Evolutionary conservation across 2,888 invertebrate genomes (phyloP).

Genomic region (Acleris emargana): DNA sequence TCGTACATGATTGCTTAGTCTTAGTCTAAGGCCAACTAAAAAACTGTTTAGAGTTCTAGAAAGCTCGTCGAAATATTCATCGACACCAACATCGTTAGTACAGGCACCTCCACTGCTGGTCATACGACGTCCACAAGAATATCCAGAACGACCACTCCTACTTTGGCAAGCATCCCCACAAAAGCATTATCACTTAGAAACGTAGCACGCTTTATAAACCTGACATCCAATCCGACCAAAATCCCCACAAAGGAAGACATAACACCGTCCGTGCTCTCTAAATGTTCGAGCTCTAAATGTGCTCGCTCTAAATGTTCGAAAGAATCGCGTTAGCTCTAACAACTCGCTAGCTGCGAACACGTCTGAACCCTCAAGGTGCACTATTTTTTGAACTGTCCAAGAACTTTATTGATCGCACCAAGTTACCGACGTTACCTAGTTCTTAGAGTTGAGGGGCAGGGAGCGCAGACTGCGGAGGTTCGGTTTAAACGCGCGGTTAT

Average conservation of each 20-base stretch:
- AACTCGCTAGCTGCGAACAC: slow-evolving; percentile 25
- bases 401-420: slow-evolving; percentile 36
- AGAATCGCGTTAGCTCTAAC: slow-evolving; percentile 32
- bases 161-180: no score
- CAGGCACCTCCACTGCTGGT: no score
- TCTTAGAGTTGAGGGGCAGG: slow-evolving; percentile 24
- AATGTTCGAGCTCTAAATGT: slow-evolving; percentile 5
- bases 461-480: not conserved
- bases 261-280: slow-evolving; percentile 1
- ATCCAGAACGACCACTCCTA: no score
- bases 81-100: no score
- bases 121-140: no score
- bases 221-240: not conserved
- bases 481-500: slow-evolving; percentile 8
- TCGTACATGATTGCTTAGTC: no score
- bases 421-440: slow-evolving; percentile 37
- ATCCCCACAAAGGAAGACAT: not conserved
- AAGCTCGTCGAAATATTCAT: no score
- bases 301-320: slow-evolving; percentile 19
- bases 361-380: slow-evolving; percentile 36
- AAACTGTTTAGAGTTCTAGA: no score
- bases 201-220: not conserved
- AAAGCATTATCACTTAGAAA: no score
- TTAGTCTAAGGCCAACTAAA: no score
- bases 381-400: slow-evolving; percentile 38